Evolutionary conservation across 2,113 vertebrate genomes (phyloP).

Genomic region (Ameiurus melas): DNA sequence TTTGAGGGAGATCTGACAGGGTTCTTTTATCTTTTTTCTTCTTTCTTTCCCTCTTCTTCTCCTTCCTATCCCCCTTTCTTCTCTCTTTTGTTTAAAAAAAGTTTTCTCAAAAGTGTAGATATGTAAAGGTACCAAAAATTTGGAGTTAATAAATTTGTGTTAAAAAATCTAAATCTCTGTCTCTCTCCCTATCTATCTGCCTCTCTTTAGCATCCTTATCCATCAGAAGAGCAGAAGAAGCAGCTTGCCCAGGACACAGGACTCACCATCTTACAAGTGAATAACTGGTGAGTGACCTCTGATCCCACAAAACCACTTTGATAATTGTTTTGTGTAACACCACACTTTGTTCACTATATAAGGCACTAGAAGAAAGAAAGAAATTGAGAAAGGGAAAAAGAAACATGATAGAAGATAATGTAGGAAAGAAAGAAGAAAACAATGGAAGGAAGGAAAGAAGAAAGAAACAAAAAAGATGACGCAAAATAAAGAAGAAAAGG

Average conservation of each 20-base stretch:
- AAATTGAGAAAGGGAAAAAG: too few relatives aligned
- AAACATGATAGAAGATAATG: background rate
- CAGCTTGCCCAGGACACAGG: constrained; percentile 75
- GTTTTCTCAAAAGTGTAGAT: too few relatives aligned
- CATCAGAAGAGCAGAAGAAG: constrained; percentile 75
- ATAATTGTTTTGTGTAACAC: background rate
- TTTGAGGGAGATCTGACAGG: too few relatives aligned
- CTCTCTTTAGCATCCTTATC: constrained; percentile 56
- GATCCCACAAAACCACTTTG: background rate
- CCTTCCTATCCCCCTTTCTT: too few relatives aligned
- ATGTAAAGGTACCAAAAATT: too few relatives aligned
- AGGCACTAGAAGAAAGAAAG: background rate
- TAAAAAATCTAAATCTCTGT: too few relatives aligned
- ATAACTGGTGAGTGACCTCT: constrained; percentile 68
- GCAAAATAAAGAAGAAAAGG: background rate
- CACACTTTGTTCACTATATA: background rate
- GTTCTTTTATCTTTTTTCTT: too few relatives aligned
- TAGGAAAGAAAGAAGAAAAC: background rate
- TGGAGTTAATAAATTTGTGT: too few relatives aligned
- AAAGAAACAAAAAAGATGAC: background rate
- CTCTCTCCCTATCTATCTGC: background rate
- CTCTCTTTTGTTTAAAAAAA: too few relatives aligned
- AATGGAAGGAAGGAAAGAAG: background rate
- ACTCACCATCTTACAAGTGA: constrained; percentile 74
- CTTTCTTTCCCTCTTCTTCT: too few relatives aligned